A percentile compares a stretch with the other conserved stretches of the same genome.
Evolutionary conservation across 2,888 invertebrate species (phyloP).

Genomic region (Melieria omissa): DNA sequence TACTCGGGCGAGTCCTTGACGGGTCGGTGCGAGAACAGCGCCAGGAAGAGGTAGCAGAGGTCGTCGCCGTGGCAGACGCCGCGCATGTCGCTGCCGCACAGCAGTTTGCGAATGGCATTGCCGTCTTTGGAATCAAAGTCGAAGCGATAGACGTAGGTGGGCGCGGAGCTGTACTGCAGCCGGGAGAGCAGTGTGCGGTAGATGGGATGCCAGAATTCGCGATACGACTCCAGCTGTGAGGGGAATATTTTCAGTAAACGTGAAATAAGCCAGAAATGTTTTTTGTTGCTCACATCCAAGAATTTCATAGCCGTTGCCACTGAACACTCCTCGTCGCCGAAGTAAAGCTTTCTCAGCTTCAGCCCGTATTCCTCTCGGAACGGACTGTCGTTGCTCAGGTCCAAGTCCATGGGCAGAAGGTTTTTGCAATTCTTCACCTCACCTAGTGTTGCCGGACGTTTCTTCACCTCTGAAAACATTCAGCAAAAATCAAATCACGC

Average conservation of each 20-base stretch:
- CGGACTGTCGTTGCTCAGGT: conserved; percentile 48
- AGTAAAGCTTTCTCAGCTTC: conserved; percentile 55
- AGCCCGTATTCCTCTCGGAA: conserved; percentile 52
- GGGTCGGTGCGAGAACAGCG: conserved; percentile 54
- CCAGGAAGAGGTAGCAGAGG: conserved; percentile 60
- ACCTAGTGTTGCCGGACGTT: conserved; percentile 58
- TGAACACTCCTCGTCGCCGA: conserved; percentile 58
- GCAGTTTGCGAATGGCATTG: conserved; percentile 57
- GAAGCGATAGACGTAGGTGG: conserved; percentile 65
- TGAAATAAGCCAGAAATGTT: background rate
- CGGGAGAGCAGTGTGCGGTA: conserved; percentile 56
- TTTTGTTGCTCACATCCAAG: conserved; percentile 48
- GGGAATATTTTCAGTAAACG: background rate
- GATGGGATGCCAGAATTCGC: conserved; percentile 63
- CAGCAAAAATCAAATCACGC: background rate
- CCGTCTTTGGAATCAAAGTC: conserved; percentile 61
- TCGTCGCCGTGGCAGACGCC: conserved; percentile 66
- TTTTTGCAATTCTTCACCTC: conserved; percentile 59
- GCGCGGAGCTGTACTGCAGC: conserved; percentile 52
- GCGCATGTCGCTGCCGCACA: conserved; percentile 55
- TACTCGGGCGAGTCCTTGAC: conserved; percentile 53
- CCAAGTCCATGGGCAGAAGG: conserved; percentile 56
- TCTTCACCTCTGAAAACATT: conserved; percentile 51
- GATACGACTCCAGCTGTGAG: conserved; percentile 54
- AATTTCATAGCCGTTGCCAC: conserved; percentile 63